These are phyloP conservation scores for Rhingia campestris DNA, from an alignment of 2,888 invertebrate genomes.

Conservation along the genomic window DNA sequence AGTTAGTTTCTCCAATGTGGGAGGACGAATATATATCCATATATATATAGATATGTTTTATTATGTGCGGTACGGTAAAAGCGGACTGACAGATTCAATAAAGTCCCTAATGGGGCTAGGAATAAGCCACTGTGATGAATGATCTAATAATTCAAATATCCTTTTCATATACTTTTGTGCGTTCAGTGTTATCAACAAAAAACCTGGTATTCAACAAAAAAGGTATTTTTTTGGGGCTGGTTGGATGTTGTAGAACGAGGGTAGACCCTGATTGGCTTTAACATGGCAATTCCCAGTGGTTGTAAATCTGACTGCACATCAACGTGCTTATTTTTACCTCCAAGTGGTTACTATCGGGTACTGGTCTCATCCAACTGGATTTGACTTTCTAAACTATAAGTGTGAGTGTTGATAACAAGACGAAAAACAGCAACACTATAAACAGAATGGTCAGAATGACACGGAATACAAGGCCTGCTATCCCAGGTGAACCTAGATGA, in stretches of 20 bases:
- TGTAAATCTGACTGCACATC: too few species aligned
- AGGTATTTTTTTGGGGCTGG: too few species aligned
- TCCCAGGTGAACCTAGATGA: too few species aligned
- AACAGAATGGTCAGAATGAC: background rate
- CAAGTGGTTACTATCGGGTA: too few species aligned
- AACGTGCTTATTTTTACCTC: too few species aligned
- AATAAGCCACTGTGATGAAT: conserved; percentile 56
- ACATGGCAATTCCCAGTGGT: too few species aligned
- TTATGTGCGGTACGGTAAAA: too few species aligned
- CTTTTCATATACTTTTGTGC: background rate
- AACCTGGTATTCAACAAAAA: too few species aligned
- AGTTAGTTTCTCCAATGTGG: conserved; percentile 70
- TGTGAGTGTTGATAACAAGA: too few species aligned
- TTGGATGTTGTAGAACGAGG: too few species aligned
- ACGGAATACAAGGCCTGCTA: background rate
- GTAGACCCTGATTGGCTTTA: too few species aligned
- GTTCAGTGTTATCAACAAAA: too few species aligned
- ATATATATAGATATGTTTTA: conserved; percentile 22
- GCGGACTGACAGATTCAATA: conserved; percentile 38
- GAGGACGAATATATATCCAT: conserved; percentile 27
- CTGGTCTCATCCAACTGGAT: background rate
- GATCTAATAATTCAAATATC: conserved; percentile 33
- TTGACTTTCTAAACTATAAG: background rate
- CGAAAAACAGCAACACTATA: background rate
- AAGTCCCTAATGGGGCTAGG: conserved; percentile 65